These are phyloP conservation scores for Morus bassanus DNA, from an alignment of 2,797 vertebrate genomes.

Conservation along the genomic window DNA sequence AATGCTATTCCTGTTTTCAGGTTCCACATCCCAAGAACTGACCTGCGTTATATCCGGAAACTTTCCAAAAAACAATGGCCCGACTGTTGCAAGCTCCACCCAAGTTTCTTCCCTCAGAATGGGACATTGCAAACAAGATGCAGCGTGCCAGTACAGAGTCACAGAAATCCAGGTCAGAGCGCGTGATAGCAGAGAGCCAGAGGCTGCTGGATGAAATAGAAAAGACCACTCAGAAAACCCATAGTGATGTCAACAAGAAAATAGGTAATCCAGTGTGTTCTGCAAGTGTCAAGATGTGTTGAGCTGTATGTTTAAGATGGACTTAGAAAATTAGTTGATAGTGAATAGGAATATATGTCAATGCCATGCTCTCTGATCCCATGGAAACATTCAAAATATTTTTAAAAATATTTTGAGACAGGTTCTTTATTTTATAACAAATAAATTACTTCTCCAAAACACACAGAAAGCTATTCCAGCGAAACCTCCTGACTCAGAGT, in stretches of 20 bases:
- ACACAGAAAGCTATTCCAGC: not conserved
- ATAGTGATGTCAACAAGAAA: conserved; percentile 81
- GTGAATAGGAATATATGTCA: not conserved
- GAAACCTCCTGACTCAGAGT: not conserved
- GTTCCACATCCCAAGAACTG: not conserved
- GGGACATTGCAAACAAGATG: conserved; percentile 73
- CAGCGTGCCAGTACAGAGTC: conserved; percentile 73
- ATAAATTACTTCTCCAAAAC: not conserved
- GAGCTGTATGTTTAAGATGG: not conserved
- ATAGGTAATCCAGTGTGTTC: conserved; percentile 76
- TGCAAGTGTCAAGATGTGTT: not conserved
- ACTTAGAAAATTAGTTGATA: not conserved
- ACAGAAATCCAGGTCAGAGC: conserved; percentile 79
- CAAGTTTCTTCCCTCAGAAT: conserved; percentile 77
- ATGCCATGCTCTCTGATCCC: not conserved
- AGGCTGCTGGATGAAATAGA: conserved; percentile 84
- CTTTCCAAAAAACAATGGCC: conserved; percentile 77
- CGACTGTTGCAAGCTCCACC: conserved; percentile 63
- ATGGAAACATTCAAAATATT: not conserved
- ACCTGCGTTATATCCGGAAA: not conserved
- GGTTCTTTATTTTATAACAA: not conserved
- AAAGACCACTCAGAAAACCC: conserved; percentile 79
- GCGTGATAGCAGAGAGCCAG: conserved; percentile 77
- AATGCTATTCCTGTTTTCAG: conserved; percentile 21
- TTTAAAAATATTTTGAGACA: not conserved